phyloP scores from a whole-genome alignment of 2,888 invertebrate genomes.

The Monopis laevigella region DNA sequence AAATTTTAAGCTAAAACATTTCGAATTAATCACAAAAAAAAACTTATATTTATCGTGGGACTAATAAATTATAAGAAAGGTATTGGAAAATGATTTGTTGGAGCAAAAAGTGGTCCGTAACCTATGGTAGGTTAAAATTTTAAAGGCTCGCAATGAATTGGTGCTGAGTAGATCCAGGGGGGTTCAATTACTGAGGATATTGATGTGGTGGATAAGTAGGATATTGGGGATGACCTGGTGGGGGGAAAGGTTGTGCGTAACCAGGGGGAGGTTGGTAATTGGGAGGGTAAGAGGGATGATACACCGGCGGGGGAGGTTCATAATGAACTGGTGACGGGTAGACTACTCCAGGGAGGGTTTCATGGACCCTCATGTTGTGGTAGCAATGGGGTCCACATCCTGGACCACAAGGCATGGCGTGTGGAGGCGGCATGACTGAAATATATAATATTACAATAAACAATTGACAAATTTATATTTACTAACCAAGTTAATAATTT shows the following conservation, averaged over 20 bases:
- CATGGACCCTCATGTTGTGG: conserved; percentile 4
- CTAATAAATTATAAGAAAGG: too few relatives aligned
- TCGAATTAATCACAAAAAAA: too few relatives aligned
- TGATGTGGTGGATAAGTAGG: conserved; percentile 1
- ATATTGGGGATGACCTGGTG: conserved; percentile 3
- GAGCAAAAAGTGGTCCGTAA: too few relatives aligned
- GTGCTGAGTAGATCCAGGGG: too few relatives aligned
- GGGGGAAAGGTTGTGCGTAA: conserved; percentile 4
- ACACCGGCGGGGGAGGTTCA: conserved; percentile 1
- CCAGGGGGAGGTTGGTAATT: conserved; percentile 2
- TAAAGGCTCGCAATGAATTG: background rate
- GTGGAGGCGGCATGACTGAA: background rate
- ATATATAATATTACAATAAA: background rate
- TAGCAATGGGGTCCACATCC: conserved; percentile 1
- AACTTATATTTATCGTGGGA: too few relatives aligned
- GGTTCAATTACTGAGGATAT: conserved; percentile 1
- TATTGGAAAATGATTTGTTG: too few relatives aligned
- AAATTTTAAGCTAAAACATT: too few relatives aligned
- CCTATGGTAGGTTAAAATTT: too few relatives aligned
- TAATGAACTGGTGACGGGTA: conserved; percentile 3
- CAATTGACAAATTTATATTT: too few relatives aligned
- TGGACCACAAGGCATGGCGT: conserved; percentile 6
- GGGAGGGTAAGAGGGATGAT: background rate
- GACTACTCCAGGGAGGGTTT: conserved; percentile 1
- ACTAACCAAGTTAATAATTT: too few relatives aligned